These are phyloP conservation scores for Hyles vespertilio DNA, from an alignment of 1,140 invertebrate species.

Conservation along the genomic window DNA sequence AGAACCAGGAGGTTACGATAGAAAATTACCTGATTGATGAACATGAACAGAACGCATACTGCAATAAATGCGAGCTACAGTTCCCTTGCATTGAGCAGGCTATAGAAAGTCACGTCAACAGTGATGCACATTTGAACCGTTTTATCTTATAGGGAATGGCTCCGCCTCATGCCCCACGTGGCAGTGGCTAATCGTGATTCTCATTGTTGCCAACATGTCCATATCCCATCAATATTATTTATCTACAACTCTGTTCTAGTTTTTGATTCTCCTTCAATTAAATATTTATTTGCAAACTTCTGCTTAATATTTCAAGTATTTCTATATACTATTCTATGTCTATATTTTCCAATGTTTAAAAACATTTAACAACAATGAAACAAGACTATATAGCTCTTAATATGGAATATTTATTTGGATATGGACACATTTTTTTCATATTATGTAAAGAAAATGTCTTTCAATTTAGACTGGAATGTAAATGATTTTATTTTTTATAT, in stretches of 20 bases:
- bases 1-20: slow-evolving; percentile 43
- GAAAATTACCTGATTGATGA: slow-evolving; percentile 44
- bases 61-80: slow-evolving; percentile 45
- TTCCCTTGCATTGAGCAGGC: slow-evolving; percentile 33
- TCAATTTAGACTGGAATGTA: not conserved
- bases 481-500: not conserved
- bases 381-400: too few relatives aligned
- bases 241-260: too few relatives aligned
- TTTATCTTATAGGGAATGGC: slow-evolving; percentile 29
- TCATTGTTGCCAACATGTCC: slow-evolving; percentile 7
- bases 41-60: slow-evolving; percentile 46
- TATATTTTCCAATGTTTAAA: too few relatives aligned
- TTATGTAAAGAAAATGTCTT: not conserved
- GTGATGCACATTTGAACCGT: slow-evolving; percentile 39
- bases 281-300: too few relatives aligned
- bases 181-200: not conserved
- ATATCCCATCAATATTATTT: slow-evolving; percentile 8
- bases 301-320: too few relatives aligned
- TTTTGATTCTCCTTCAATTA: too few relatives aligned
- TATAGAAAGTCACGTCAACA: slow-evolving; percentile 43
- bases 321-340: too few relatives aligned
- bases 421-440: slow-evolving; percentile 1
- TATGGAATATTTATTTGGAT: not conserved
- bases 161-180: not conserved
- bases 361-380: too few relatives aligned